Percentiles rank a stretch among this genome's conserved stretches.
Conservation (phyloP, 2,797 vertebrate species). For the Xenentodon cancila region DNA sequence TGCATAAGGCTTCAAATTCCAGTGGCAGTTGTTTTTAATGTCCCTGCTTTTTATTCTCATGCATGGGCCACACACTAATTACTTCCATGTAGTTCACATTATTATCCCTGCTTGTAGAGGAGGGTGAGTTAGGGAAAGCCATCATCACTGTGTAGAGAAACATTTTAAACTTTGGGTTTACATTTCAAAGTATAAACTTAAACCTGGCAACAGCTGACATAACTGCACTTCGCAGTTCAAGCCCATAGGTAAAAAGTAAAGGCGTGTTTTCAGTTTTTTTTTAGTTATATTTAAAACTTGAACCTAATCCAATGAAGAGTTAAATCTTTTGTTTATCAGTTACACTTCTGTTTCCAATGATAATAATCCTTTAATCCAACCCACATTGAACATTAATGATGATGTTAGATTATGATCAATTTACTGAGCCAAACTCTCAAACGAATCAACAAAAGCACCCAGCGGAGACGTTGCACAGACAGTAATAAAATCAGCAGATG, state of each 20-base stretch:
- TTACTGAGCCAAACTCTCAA: constrained; percentile 28
- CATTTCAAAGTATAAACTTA: constrained; percentile 52
- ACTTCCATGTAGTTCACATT: constrained; percentile 47
- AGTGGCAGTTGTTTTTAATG: constrained; percentile 50
- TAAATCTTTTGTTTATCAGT: neutral
- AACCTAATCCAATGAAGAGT: neutral
- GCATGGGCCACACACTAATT: constrained; percentile 32
- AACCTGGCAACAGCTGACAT: constrained; percentile 18
- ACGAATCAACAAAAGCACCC: constrained; percentile 29
- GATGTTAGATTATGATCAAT: constrained; percentile 36
- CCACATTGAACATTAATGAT: constrained; percentile 41
- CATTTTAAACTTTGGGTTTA: constrained; percentile 43
- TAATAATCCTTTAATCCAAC: constrained; percentile 30
- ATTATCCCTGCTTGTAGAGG: constrained; percentile 19
- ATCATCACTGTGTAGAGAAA: constrained; percentile 19
- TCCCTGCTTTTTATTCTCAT: constrained; percentile 37
- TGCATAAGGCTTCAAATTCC: constrained; percentile 38
- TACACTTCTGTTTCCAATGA: constrained; percentile 19
- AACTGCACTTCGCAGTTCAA: constrained; percentile 33
- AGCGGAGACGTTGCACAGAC: constrained; percentile 14
- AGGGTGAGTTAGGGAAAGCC: constrained; percentile 15
- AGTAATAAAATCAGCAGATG: constrained; percentile 59
- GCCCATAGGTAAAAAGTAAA: constrained; percentile 31
- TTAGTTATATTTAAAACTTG: constrained; percentile 18
- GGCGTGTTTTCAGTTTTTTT: constrained; percentile 5